Conservation (phyloP, 1,140 invertebrate genomes). For the Protaetia brevitarsis region DNA sequence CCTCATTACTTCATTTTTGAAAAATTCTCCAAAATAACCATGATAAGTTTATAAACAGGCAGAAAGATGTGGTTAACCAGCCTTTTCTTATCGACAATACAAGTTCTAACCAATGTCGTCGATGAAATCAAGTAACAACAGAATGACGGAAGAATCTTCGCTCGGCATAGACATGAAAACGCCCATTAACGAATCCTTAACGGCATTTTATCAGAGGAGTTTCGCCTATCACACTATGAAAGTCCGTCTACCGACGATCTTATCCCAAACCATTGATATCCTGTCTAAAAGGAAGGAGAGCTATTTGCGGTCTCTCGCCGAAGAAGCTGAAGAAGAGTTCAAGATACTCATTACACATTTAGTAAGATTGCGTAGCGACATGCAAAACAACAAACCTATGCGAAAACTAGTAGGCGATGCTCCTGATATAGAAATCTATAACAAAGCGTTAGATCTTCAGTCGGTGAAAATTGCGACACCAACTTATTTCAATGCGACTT, state of each 20-base stretch:
- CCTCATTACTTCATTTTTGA: too few species aligned
- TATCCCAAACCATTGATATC: slow-evolving; percentile 84
- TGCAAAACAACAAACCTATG: slow-evolving; percentile 86
- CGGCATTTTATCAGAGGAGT: slow-evolving; percentile 63
- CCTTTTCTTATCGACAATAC: too few species aligned
- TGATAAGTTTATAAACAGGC: too few species aligned
- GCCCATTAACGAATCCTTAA: slow-evolving; percentile 46
- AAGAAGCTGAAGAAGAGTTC: slow-evolving; percentile 70
- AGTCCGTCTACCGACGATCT: slow-evolving; percentile 82
- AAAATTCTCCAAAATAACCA: too few species aligned
- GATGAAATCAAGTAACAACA: too few species aligned
- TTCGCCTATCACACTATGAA: slow-evolving; percentile 84
- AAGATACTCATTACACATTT: slow-evolving; percentile 74
- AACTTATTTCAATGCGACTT: slow-evolving; percentile 79
- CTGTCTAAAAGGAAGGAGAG: slow-evolving; percentile 70
- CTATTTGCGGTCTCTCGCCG: slow-evolving; percentile 62
- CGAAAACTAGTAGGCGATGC: slow-evolving; percentile 44
- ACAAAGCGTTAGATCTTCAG: slow-evolving; percentile 58
- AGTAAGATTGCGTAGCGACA: slow-evolving; percentile 85
- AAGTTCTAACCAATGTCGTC: too few species aligned
- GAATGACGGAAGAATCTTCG: neutral
- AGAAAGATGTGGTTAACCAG: too few species aligned
- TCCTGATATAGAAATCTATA: slow-evolving; percentile 61
- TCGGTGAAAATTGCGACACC: slow-evolving; percentile 50
- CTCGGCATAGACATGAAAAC: slow-evolving; percentile 41